Evolutionary conservation across 2,797 vertebrate species (phyloP), one percentile per base, ranked within the genome.

Genomic region (Poecilia wingei): DNA sequence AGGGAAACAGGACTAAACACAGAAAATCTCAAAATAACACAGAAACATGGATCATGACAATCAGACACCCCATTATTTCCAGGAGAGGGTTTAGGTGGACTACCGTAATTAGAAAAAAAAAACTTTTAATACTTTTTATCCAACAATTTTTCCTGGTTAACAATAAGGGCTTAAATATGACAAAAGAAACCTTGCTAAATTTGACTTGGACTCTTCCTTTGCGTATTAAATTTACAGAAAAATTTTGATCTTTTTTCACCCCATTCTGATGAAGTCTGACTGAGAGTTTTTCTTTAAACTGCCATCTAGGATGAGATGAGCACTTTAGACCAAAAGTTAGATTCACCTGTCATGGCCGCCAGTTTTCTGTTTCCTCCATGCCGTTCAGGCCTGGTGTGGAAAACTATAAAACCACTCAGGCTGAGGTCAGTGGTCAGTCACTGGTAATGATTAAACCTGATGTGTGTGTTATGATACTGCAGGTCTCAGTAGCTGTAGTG

Each of bases 251-350:
- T 80, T 20, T 84, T 18, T 84, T 86, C 78, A 85, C 78, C 74
- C 47, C 79, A 80, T 74, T 75, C 2, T 79, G 76, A 80, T 59
- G 83, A 75, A 70, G 66, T 84, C 88, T 87, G 87, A 90, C 77
- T 83, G 87, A 88, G 75, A 84, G 81, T 84, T 88, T 82, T 81
- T 86, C 80, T 81, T 43, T 80, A 82, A 84, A 82, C 72, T 64
- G 79, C 68, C 39, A 76, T 84, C 82, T 77, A 75, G 78, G 68
- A 84, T 79, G 76, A 84, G 74, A 82, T 53, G 4, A 79, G 75
- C 74, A 84, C 84, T 89, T 78, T 80, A 76, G 79, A 84, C 82
- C 47, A 12, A 83, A 75, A 81, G 72, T 81, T 69, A 61, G 57
- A 71, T 79, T 86, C 83, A 83, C 91, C 79, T 80, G 87, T 92